phyloP scores from a whole-genome alignment of 2,113 vertebrate species.

The Ploceus nigricollis region DNA sequence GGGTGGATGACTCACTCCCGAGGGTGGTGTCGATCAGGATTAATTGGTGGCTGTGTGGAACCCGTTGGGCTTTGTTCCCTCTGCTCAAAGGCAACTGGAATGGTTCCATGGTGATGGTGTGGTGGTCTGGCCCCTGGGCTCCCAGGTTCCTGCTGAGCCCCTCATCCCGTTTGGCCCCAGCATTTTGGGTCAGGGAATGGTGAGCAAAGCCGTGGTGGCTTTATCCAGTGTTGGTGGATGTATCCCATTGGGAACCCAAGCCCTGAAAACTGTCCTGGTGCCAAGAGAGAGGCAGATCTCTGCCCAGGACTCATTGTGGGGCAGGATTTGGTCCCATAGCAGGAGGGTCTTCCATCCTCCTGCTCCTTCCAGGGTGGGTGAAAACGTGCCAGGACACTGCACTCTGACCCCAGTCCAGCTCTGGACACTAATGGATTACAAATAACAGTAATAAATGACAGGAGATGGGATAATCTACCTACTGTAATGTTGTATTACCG shows the following conservation, averaged over 20 bases:
- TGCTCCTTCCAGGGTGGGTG: rapidly evolving
- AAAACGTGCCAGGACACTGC: background rate
- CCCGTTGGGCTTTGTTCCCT: constrained; percentile 67
- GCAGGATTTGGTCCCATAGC: background rate
- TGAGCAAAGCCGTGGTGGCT: background rate
- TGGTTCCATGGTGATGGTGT: background rate
- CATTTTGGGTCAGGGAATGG: rapidly evolving
- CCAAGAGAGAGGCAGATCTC: background rate
- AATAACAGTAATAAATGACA: constrained; percentile 64
- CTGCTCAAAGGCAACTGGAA: background rate
- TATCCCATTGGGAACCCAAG: background rate
- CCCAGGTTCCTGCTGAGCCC: background rate
- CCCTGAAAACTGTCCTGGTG: rapidly evolving
- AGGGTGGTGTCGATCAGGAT: constrained; percentile 55
- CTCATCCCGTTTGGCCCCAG: rapidly evolving
- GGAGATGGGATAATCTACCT: constrained; percentile 66
- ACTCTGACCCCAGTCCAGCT: constrained; percentile 50
- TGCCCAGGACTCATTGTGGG: background rate
- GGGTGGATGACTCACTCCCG: background rate
- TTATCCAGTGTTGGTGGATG: background rate
- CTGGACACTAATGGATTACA: constrained; percentile 63
- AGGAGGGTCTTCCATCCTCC: background rate
- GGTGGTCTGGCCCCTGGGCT: background rate
- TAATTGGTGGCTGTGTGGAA: background rate
- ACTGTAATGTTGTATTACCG: constrained; percentile 62